phyloP scores from a whole-genome alignment of 2,113 vertebrate genomes.

The Saccopteryx bilineata region DNA sequence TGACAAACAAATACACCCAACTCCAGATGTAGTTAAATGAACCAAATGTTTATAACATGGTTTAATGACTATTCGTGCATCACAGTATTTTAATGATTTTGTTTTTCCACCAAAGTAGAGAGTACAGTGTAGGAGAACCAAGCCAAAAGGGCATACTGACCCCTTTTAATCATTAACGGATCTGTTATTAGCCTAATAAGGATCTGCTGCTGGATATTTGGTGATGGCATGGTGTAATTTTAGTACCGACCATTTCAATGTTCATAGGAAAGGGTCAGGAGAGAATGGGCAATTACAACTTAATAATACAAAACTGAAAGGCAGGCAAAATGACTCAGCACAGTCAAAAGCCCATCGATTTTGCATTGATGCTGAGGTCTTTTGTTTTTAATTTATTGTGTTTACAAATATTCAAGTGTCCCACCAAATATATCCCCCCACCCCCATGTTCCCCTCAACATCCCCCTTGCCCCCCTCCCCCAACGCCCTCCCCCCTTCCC shows the following conservation, averaged over 20 bases:
- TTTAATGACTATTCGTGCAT: conserved; percentile 80
- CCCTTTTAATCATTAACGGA: conserved; percentile 84
- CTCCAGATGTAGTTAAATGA: conserved; percentile 67
- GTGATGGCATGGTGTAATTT: conserved; percentile 87
- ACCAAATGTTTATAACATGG: conserved; percentile 64
- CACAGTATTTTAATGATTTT: conserved; percentile 83
- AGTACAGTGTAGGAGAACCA: conserved; percentile 70
- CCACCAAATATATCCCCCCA: too few relatives aligned
- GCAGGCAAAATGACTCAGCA: conserved; percentile 1
- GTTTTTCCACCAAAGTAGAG: conserved; percentile 82
- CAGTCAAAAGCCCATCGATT: conserved; percentile 26
- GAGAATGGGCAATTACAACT: conserved; percentile 59
- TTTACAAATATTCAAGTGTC: too few relatives aligned
- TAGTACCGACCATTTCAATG: conserved; percentile 84
- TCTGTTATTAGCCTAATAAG: conserved; percentile 88
- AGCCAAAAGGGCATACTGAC: conserved; percentile 88
- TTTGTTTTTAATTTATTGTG: neutral
- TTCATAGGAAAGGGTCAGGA: conserved; percentile 51
- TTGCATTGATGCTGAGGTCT: conserved; percentile 19
- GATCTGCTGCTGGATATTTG: conserved; percentile 82
- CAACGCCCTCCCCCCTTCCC: too few relatives aligned
- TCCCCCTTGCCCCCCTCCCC: too few relatives aligned
- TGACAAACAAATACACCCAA: conserved; percentile 66
- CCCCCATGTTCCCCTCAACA: too few relatives aligned
- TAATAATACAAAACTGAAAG: conserved; percentile 72